A percentile compares a stretch with the other conserved stretches of the same genome.
Evolutionary conservation across 2,888 invertebrate genomes (phyloP).

Genomic region (Busseola fusca): DNA sequence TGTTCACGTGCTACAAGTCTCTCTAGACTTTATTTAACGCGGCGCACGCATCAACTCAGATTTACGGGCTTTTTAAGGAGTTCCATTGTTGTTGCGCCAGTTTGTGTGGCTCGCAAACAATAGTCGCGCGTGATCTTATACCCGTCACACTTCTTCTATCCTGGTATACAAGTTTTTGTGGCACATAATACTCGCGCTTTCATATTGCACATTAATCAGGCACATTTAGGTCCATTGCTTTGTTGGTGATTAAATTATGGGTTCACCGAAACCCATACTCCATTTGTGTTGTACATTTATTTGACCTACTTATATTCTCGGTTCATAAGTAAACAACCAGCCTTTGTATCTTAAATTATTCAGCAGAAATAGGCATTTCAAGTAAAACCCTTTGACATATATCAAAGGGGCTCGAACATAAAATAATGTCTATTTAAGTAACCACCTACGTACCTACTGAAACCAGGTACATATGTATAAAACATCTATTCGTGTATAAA

Average conservation of each 20-base stretch:
- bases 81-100: slow-evolving; percentile 65
- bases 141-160: slow-evolving; percentile 49
- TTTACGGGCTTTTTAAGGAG: slow-evolving; percentile 67
- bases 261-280: slow-evolving; percentile 3
- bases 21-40: slow-evolving; percentile 74
- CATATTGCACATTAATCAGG: slow-evolving; percentile 24
- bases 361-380: slow-evolving; percentile 1
- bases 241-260: slow-evolving; percentile 31
- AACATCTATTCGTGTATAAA: not conserved
- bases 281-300: slow-evolving; percentile 17
- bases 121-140: slow-evolving; percentile 58
- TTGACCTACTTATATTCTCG: not conserved
- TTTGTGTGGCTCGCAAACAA: slow-evolving; percentile 59
- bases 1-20: slow-evolving; percentile 73
- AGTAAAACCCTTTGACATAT: slow-evolving; percentile 6
- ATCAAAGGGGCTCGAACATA: not conserved
- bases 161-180: slow-evolving; percentile 46
- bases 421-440: slow-evolving; percentile 4
- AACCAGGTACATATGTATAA: not conserved
- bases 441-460: not conserved
- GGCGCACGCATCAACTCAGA: slow-evolving; percentile 68
- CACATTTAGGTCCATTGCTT: slow-evolving; percentile 14
- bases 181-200: slow-evolving; percentile 13
- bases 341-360: slow-evolving; percentile 20
- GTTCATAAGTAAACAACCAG: slow-evolving; percentile 12